These are phyloP conservation scores for Xyrichtys novacula DNA, from an alignment of 2,797 vertebrate genomes.

Conservation along the genomic window DNA sequence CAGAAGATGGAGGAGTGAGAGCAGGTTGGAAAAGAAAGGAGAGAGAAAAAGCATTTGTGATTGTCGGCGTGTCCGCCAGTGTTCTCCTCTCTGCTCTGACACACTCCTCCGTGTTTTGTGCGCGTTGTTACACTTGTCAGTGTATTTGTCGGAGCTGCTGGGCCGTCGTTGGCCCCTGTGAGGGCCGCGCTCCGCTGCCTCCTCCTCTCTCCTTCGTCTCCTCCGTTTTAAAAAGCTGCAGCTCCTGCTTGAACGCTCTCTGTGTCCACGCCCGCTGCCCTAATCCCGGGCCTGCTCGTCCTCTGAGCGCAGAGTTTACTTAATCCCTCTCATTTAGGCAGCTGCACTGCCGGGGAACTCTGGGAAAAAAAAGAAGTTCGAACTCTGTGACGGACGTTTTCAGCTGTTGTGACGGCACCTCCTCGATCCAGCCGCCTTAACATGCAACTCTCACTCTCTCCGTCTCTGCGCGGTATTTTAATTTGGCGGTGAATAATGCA, in stretches of 20 bases:
- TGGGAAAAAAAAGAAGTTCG: conserved; percentile 60
- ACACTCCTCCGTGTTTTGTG: conserved; percentile 73
- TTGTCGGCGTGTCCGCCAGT: conserved; percentile 58
- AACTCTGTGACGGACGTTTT: conserved; percentile 72
- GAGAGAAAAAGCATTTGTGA: conserved; percentile 21
- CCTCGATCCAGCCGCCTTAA: conserved; percentile 66
- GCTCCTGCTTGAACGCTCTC: conserved; percentile 80
- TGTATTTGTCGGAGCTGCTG: conserved; percentile 79
- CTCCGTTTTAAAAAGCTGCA: conserved; percentile 78
- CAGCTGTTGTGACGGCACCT: conserved; percentile 70
- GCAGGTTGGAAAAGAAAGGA: background rate
- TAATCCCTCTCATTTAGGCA: conserved; percentile 85
- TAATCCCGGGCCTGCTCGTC: conserved; percentile 81
- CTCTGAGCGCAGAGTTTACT: conserved; percentile 81
- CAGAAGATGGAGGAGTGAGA: conserved; percentile 18
- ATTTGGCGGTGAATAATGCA: conserved; percentile 78
- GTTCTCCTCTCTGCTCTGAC: conserved; percentile 55
- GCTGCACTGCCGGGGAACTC: conserved; percentile 78
- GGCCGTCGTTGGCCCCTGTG: conserved; percentile 51
- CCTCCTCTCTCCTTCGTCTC: conserved; percentile 56
- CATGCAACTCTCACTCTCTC: conserved; percentile 56
- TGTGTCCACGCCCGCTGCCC: conserved; percentile 79
- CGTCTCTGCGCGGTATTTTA: conserved; percentile 58
- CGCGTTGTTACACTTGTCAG: conserved; percentile 63
- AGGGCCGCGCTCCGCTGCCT: conserved; percentile 71